A percentile compares a stretch with the other conserved stretches of the same genome.
phyloP scores from a whole-genome alignment of 2,888 invertebrate genomes.

The Oligia latruncula region DNA sequence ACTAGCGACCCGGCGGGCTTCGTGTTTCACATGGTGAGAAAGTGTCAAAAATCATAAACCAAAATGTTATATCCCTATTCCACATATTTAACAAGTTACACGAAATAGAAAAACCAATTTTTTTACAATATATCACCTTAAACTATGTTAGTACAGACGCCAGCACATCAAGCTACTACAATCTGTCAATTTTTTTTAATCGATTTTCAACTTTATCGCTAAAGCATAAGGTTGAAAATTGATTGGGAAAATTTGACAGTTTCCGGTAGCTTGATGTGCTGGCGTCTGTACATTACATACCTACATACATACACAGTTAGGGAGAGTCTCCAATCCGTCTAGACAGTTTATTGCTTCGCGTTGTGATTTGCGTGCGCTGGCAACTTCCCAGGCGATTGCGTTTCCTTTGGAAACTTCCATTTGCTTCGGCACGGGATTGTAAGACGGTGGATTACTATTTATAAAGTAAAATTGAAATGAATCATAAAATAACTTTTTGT shows the following conservation, averaged over 20 bases:
- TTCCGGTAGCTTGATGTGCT: too few species aligned
- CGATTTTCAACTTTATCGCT: too few species aligned
- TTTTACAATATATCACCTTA: too few species aligned
- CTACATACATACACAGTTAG: not conserved
- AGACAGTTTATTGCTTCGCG: constrained; percentile 62
- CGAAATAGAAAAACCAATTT: too few species aligned
- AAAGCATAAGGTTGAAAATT: too few species aligned
- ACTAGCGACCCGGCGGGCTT: not conserved
- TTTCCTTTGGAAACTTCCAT: constrained; percentile 36
- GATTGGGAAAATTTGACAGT: too few species aligned
- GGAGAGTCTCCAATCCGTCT: constrained; percentile 60
- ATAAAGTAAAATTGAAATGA: not conserved
- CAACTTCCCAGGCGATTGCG: constrained; percentile 41
- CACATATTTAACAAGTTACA: too few species aligned
- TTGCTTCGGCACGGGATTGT: constrained; percentile 10
- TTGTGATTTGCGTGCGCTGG: constrained; percentile 48
- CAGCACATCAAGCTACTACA: too few species aligned
- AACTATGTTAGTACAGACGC: not conserved
- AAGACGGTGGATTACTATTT: constrained; percentile 17
- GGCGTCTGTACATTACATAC: not conserved
- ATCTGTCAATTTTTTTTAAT: too few species aligned
- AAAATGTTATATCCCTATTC: too few species aligned
- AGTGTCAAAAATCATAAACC: too few species aligned
- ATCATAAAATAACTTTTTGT: not conserved
- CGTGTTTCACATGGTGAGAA: too few species aligned